Base-by-base conservation (phyloP, 2,113 vertebrate genomes). In the Chloropsis cyanopogon region DNA sequence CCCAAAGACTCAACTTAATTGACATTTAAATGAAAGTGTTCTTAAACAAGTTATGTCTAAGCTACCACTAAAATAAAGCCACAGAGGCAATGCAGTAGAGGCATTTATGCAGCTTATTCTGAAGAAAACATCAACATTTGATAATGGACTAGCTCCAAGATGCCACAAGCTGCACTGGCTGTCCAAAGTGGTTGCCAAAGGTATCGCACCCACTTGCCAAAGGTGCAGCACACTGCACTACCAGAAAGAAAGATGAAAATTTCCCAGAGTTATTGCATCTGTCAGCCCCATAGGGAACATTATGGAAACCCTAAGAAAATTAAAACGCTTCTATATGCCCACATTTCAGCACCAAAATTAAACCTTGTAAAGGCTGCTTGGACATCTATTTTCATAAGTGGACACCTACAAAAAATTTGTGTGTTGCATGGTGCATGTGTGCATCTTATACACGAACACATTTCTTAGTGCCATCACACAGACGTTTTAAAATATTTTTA, bases 241-340 rank as follows among this genome's bases (percentile, higher is more conserved):
- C 22, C 31, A n/a, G 39, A 42, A 76, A 52, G 12, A 64, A 76
- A 52, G 12, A 64, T 0, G 0, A 1, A 4, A 28, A 26, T 76
- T 35, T 64, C 57, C 6, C 23, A 53, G 25, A 83, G 23, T 33
- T 19, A 41, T 5, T 5, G 0, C 7, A 57, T 28, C 42, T 70
- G 8, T 52, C 4, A 4, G 53, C 20, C 25, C 35, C 24, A 7
- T 0, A 3, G 8, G 9, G 22, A 33, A 42, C 10, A 13, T 46
- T 56, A 42, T 10, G 25, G 37, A 83, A 42, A 64, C 10, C 18
- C 12, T 12, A 31, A 35, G 17, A 29, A 81, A 88, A 82, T 29
- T 29, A 29, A 63, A 41, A 25, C 7, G 5, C 29, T 26, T 12
- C 28, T 56, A 50, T 15, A 86, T 35, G 25, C 12, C 50, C 41